Evolutionary conservation across 2,797 vertebrate genomes (phyloP), one percentile per base, ranked within the genome.

Genomic region (Anguilla megastoma): DNA sequence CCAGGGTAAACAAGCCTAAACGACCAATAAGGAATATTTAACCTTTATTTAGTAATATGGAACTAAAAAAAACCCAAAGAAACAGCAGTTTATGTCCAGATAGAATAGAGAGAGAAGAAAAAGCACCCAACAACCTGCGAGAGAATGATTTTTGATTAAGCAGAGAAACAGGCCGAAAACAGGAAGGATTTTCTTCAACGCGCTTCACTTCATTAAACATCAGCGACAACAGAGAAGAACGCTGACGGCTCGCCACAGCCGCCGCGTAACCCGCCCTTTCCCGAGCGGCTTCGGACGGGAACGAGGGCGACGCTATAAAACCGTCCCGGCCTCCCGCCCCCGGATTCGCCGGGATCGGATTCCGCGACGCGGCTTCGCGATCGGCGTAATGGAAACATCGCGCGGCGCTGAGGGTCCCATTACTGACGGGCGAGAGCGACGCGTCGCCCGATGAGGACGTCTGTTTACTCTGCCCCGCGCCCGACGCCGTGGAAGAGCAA

Each of bases 401-500:
- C 0, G 33, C 48, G 27, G 48, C 12, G 7, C 54, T 16, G 36
- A 86, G 21, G 82, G 24, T 82, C 56, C 79, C 71, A 80, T 89
- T 52, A 52, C 30, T 33, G 33, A n/a, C 30, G 74, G 74, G 10
- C 33, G 30, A 4, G 52, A 30, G 21, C 27, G 66, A n/a, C 52
- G 60, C 48, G 66, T 56, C 54, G 33, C 76, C 24, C 3, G 36
- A 86, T 21, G 50, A 63, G n/a, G 56, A 63, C 41, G 56, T 85
- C n/a, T 89, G 88, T 86, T 87, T 60, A 86, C 58, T 89, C 50
- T 54, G 82, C n/a, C 2, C 71, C 60, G 48, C 5, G 56, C 41
- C 82, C 33, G 87, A 45, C 74, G 84, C 54, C 24, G 71, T n/a
- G n/a, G 86, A 83, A 54, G 66, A 86, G 52, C 80, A 93, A 95